Evolutionary conservation across 2,113 vertebrate species (phyloP), one percentile per base, ranked within the genome.

Genomic region (Gobiocypris rarus): DNA sequence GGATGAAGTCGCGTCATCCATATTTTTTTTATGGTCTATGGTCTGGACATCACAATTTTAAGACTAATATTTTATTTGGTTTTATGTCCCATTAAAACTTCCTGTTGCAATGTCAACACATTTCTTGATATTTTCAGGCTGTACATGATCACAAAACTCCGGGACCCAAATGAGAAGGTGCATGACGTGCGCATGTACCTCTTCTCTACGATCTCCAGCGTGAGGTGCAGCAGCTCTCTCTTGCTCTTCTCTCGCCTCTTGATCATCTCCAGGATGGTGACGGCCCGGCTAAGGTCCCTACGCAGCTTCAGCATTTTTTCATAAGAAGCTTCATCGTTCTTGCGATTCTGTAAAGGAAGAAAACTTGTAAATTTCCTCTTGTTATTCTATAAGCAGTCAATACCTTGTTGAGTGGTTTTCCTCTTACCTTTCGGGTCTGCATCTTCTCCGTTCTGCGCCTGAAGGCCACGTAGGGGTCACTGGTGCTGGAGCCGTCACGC

Each of bases 231-330:
- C 87, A 99, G 94, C 82, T 99, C 97, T 75, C 97, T 92, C 90
- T 99, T 99, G 94, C 97, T 98, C 89, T 98, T 99, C 91, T 99
- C 98, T 84, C 97, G 94, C 82, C 97, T 95, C 91, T 99, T 99
- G 92, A 99, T 97, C 97, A 99, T 99, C 87, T 99, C 98, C 87
- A 99, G 88, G 86, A 99, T 99, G 86, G 97, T 99, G 86, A 99
- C 97, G n/a, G 97, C 96, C 84, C 97, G 96, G 93, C 97, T 99
- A 82, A 99, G 94, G 91, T 99, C 97, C 88, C 98, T 91, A 65
- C 97, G 96, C 52, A 99, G 93, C 91, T 99, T 99, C 89, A 99
- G 94, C 98, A 99, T 99, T 92, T 99, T 99, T 94, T 99, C 97
- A 0, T 99, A 98, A 2, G 97, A 98, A 15, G 96, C 97, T 91